These are phyloP conservation scores for Gadopsis marmoratus DNA, from an alignment of 2,797 vertebrate genomes.

Conservation along the genomic window DNA sequence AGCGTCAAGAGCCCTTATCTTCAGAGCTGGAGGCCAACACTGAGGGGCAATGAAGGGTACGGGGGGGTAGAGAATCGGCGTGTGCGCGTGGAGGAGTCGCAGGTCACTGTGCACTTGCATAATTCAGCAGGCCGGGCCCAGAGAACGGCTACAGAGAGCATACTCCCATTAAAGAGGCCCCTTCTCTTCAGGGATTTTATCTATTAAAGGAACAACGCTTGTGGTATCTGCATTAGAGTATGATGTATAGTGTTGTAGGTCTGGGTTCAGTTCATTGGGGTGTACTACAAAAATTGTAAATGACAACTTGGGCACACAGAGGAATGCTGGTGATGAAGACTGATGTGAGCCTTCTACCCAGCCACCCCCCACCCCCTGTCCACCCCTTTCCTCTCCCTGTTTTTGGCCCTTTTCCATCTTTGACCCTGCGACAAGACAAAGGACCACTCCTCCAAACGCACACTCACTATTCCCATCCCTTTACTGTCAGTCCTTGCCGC, in stretches of 20 bases:
- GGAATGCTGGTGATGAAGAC: constrained; percentile 12
- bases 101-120: constrained; percentile 62
- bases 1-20: constrained; percentile 79
- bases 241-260: constrained; percentile 49
- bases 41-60: constrained; percentile 53
- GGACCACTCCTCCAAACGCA: constrained; percentile 18
- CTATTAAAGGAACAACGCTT: constrained; percentile 49
- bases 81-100: constrained; percentile 33
- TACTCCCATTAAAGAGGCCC: constrained; percentile 57
- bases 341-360: neutral
- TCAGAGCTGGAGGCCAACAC: constrained; percentile 70
- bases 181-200: constrained; percentile 48
- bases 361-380: neutral
- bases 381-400: constrained; percentile 4
- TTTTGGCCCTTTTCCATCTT: constrained; percentile 12
- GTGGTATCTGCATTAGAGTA: constrained; percentile 53
- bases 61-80: constrained; percentile 39
- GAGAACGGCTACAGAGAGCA: constrained; percentile 48
- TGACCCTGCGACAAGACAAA: constrained; percentile 36
- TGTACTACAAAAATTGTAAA: constrained; percentile 30
- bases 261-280: constrained; percentile 8
- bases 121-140: constrained; percentile 38
- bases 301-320: constrained; percentile 14
- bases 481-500: constrained; percentile 51
- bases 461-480: constrained; percentile 22